Percentiles rank a stretch among this genome's conserved stretches.
Evolutionary conservation across 1,140 invertebrate species (phyloP).

Genomic region (Macrobrachium nipponense): DNA sequence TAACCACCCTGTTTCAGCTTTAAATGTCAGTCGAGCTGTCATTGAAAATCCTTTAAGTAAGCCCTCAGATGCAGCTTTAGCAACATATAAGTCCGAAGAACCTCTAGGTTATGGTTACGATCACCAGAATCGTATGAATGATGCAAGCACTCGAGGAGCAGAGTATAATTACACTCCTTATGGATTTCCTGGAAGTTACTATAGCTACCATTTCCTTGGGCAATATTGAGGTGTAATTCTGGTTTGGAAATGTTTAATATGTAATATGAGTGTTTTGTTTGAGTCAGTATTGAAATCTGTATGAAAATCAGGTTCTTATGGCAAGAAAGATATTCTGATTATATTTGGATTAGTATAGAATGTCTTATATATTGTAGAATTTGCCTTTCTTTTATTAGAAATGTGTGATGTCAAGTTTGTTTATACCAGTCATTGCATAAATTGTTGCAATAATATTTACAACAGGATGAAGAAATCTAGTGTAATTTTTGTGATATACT

Average conservation of each 20-base stretch:
- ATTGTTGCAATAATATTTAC: too few species aligned
- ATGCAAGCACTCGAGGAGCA: constrained; percentile 21
- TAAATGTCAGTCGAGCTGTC: constrained; percentile 32
- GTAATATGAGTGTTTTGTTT: too few species aligned
- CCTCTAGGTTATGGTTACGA: constrained; percentile 53
- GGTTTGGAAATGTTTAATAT: neutral
- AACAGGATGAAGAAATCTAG: too few species aligned
- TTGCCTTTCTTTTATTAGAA: too few species aligned
- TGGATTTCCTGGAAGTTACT: constrained; percentile 61
- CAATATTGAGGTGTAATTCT: constrained; percentile 50
- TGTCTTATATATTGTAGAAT: neutral
- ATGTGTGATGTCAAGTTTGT: too few species aligned
- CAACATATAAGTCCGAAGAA: constrained; percentile 59
- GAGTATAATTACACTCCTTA: constrained; percentile 62
- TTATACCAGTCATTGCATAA: too few species aligned
- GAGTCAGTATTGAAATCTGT: too few species aligned
- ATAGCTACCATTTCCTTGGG: constrained; percentile 64
- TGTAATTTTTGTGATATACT: too few species aligned
- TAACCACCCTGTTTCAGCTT: constrained; percentile 44
- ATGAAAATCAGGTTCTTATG: too few species aligned
- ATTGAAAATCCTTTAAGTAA: constrained; percentile 35
- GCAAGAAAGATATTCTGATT: neutral
- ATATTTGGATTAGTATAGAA: neutral
- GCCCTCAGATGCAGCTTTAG: constrained; percentile 44
- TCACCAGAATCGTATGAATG: constrained; percentile 43